Conservation (phyloP, 2,113 vertebrate species). For the Illadopsis cleaveri region DNA sequence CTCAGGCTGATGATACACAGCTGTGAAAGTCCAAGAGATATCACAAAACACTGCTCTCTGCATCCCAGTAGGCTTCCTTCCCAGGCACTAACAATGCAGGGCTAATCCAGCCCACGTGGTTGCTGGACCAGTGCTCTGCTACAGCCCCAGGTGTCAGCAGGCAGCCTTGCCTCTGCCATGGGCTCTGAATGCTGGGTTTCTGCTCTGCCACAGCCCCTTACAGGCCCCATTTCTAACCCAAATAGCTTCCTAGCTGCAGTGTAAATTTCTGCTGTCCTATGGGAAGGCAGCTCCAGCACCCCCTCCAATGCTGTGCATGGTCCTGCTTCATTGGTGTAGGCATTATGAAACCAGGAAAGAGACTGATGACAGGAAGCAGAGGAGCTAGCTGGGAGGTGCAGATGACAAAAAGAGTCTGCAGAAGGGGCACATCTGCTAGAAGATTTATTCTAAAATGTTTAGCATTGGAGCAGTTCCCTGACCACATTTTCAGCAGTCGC, state of each 20-base stretch:
- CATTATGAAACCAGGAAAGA: neutral
- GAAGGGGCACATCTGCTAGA: neutral
- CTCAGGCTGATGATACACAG: neutral
- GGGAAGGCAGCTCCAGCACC: neutral
- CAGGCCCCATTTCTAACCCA: neutral
- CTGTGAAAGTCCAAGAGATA: conserved; percentile 32
- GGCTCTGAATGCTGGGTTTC: neutral
- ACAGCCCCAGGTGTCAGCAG: neutral
- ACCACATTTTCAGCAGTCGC: neutral
- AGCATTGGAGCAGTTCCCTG: neutral
- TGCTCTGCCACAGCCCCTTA: neutral
- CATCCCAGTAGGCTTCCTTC: neutral
- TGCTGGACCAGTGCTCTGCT: neutral
- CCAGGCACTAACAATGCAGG: fast-evolving
- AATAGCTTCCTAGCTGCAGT: fast-evolving
- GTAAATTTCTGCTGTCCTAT: neutral
- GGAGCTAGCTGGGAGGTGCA: neutral
- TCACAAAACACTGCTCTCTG: neutral
- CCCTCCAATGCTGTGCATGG: fast-evolving
- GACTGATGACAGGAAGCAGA: neutral
- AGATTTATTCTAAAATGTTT: neutral
- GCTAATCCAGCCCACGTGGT: fast-evolving
- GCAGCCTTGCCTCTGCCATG: fast-evolving
- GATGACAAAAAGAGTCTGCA: neutral
- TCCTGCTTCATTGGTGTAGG: fast-evolving